phyloP scores from a whole-genome alignment of 1,140 invertebrate species.

The Dinoponera quadriceps region DNA sequence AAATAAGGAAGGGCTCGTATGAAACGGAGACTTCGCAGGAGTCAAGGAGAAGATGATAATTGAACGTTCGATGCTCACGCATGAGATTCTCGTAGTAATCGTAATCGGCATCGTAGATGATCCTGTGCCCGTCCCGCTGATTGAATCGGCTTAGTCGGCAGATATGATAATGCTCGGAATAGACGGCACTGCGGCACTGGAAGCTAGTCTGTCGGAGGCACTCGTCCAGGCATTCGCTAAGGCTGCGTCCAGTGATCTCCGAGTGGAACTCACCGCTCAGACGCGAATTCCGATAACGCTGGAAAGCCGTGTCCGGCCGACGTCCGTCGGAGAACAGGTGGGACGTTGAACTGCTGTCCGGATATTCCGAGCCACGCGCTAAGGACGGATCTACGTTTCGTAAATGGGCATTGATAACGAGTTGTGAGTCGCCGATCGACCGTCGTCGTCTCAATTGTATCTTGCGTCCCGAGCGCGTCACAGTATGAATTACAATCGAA shows the following conservation, averaged over 20 bases:
- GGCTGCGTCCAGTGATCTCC: conserved; percentile 93
- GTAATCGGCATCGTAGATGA: conserved; percentile 95
- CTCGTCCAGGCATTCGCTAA: conserved; percentile 95
- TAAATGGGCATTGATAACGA: conserved; percentile 79
- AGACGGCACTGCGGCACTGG: conserved; percentile 94
- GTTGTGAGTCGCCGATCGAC: conserved; percentile 48
- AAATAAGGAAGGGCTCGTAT: neutral
- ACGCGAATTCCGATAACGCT: conserved; percentile 93
- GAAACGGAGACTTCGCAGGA: neutral
- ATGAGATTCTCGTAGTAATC: conserved; percentile 97
- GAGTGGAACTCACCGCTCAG: conserved; percentile 95
- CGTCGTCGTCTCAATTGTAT: conserved; percentile 39
- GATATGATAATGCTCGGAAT: conserved; percentile 93
- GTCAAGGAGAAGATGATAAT: neutral
- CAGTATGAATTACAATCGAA: neutral
- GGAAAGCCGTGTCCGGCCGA: conserved; percentile 94
- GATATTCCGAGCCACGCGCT: conserved; percentile 93
- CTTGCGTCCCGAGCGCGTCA: neutral
- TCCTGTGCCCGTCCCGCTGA: conserved; percentile 94
- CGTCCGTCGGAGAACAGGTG: conserved; percentile 92
- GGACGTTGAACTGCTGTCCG: conserved; percentile 92
- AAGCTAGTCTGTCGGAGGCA: conserved; percentile 95
- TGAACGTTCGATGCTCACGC: conserved; percentile 88
- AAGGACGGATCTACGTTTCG: conserved; percentile 82
- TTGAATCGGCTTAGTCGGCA: conserved; percentile 94